Conservation (phyloP, 2,888 invertebrate species). For the Drosophila austrosaltans region DNA sequence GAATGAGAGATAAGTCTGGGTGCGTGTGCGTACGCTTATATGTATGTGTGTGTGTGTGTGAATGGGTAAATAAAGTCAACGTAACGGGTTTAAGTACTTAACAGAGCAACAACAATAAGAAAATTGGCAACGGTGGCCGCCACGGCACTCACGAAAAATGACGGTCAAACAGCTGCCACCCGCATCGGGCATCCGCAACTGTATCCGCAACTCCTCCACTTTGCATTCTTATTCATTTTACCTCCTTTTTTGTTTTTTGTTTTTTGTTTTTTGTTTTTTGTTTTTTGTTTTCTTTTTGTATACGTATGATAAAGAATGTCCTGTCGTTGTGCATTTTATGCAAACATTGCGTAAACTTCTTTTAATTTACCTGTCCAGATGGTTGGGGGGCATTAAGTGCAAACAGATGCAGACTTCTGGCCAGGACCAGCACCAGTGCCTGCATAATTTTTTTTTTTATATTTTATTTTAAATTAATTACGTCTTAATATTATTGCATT, state of each 20-base stretch:
- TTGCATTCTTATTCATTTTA: not conserved
- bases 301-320: conserved; percentile 25
- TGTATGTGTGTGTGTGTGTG: conserved; percentile 20
- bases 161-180: conserved; percentile 43
- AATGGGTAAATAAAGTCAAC: conserved; percentile 66
- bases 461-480: conserved; percentile 78
- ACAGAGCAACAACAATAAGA: conserved; percentile 50
- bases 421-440: conserved; percentile 28
- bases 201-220: not conserved
- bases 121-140: conserved; percentile 17
- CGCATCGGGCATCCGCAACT: conserved; percentile 1
- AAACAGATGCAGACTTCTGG: conserved; percentile 48
- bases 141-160: conserved; percentile 50
- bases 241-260: not conserved
- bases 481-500: conserved; percentile 78
- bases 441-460: conserved; percentile 23
- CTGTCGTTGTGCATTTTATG: conserved; percentile 70
- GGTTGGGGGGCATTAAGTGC: conserved; percentile 41
- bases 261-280: too few relatives aligned
- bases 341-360: conserved; percentile 77
- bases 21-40: conserved; percentile 12
- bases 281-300: not conserved
- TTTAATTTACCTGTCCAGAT: conserved; percentile 56
- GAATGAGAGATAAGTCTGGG: conserved; percentile 15
- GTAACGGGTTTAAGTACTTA: conserved; percentile 67